Evolutionary conservation across 2,113 vertebrate genomes (phyloP).

Genomic region (Gobiocypris rarus): DNA sequence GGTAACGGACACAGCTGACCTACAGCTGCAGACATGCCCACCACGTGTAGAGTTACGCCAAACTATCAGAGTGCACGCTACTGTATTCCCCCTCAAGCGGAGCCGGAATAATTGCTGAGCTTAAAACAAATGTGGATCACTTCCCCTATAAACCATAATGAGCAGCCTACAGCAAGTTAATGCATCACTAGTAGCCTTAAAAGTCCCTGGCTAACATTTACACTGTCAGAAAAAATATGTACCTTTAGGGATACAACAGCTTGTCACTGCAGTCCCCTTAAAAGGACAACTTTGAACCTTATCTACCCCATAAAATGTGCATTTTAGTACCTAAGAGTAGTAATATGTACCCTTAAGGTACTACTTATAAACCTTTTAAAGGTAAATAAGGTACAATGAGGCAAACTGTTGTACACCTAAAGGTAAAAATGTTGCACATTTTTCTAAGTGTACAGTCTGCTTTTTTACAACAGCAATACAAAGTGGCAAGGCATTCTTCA

Average conservation of each 20-base stretch:
- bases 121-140: constrained; percentile 57
- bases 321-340: background rate
- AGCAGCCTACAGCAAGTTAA: constrained; percentile 62
- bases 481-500: background rate
- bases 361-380: background rate
- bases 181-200: constrained; percentile 52
- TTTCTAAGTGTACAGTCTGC: background rate
- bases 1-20: constrained; percentile 33
- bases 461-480: background rate
- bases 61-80: constrained; percentile 9
- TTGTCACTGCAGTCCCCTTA: background rate
- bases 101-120: constrained; percentile 29
- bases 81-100: background rate
- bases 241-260: background rate
- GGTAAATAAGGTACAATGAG: background rate
- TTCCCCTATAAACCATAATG: constrained; percentile 67
- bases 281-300: background rate
- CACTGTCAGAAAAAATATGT: background rate
- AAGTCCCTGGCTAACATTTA: constrained; percentile 58
- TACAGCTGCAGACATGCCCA: constrained; percentile 36
- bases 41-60: constrained; percentile 25
- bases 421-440: background rate
- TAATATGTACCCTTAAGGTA: background rate
- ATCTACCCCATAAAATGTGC: background rate
- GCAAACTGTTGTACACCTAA: background rate